Evolutionary conservation across 2,797 vertebrate genomes (phyloP).

Genomic region (Heteromormyrus szaboi): DNA sequence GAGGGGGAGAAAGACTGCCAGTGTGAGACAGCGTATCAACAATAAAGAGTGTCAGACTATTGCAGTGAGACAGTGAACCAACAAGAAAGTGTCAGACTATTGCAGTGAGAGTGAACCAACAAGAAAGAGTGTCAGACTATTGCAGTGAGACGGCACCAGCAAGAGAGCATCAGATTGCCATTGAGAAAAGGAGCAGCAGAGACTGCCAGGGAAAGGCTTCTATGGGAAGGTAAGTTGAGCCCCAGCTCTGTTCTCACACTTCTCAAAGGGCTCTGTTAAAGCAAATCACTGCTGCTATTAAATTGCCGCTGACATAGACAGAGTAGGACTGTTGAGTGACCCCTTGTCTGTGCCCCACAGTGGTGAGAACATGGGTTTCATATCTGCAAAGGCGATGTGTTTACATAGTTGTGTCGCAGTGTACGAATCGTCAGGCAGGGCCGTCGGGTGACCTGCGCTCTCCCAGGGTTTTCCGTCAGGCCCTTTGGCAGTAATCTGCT

Average conservation of each 20-base stretch:
- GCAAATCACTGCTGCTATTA: background rate
- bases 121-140: background rate
- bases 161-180: background rate
- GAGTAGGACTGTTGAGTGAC: background rate
- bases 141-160: background rate
- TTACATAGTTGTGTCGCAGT: background rate
- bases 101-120: background rate
- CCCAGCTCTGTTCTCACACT: background rate
- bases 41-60: background rate
- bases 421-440: background rate
- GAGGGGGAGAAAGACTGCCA: background rate
- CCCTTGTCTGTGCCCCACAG: background rate
- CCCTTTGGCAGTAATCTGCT: conserved; percentile 9
- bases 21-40: background rate
- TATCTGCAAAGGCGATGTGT: background rate
- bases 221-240: background rate
- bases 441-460: background rate
- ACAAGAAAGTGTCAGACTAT: background rate
- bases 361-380: background rate
- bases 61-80: background rate
- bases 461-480: background rate
- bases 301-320: background rate
- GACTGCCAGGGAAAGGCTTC: background rate
- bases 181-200: background rate
- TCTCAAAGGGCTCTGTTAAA: background rate